These are phyloP conservation scores for Danio albolineatus DNA, from an alignment of 2,797 vertebrate genomes.

Conservation along the genomic window DNA sequence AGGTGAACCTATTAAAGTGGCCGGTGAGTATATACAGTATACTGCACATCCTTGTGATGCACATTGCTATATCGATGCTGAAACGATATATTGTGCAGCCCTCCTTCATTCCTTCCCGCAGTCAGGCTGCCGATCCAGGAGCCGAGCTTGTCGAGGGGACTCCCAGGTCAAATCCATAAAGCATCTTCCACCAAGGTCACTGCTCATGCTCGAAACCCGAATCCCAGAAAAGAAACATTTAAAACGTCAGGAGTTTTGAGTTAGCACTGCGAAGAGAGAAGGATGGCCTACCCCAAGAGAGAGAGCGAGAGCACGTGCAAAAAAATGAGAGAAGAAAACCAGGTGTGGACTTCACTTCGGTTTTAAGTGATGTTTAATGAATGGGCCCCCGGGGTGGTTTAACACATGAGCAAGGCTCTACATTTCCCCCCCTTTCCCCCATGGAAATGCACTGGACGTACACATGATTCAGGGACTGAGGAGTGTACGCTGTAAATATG, in stretches of 20 bases:
- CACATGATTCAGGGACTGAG: conserved; percentile 71
- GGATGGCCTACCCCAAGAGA: conserved; percentile 42
- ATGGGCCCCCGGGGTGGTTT: conserved; percentile 73
- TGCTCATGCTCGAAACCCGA: conserved; percentile 60
- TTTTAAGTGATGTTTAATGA: conserved; percentile 64
- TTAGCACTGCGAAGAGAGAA: conserved; percentile 62
- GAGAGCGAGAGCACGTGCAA: conserved; percentile 45
- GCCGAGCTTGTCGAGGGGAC: conserved; percentile 47
- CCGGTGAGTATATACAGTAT: no score
- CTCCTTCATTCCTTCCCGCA: conserved; percentile 18
- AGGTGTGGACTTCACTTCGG: conserved; percentile 76
- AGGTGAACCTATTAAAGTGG: no score
- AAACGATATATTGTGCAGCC: no score
- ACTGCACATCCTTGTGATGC: no score
- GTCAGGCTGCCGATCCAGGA: conserved; percentile 17
- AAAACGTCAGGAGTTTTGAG: conserved; percentile 75
- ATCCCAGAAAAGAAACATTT: conserved; percentile 71
- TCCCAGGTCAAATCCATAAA: conserved; percentile 62
- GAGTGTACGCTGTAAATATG: conserved; percentile 61
- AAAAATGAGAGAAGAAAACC: conserved; percentile 53
- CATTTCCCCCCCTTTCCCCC: conserved; percentile 57
- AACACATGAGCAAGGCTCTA: conserved; percentile 71
- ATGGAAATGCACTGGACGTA: conserved; percentile 63
- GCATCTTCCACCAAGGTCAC: conserved; percentile 68
- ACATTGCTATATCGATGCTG: no score